A percentile compares a stretch with the other conserved stretches of the same genome.
These are phyloP conservation scores for Globodera rostochiensis DNA, from an alignment of 1,140 invertebrate species.

Conservation along the genomic window DNA sequence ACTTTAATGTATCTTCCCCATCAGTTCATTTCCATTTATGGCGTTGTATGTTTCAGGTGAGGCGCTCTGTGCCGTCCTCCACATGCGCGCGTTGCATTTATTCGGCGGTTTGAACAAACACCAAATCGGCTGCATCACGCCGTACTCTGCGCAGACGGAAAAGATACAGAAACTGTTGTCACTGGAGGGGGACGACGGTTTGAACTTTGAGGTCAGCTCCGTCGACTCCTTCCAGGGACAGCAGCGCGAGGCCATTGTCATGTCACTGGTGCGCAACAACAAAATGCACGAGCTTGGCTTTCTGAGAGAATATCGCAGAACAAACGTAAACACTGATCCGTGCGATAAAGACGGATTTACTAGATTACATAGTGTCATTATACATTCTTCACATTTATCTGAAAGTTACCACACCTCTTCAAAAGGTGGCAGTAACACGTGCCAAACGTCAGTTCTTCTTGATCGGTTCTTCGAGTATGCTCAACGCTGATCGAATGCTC, in stretches of 20 bases:
- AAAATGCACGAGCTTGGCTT: slow-evolving; percentile 35
- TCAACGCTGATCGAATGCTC: neutral
- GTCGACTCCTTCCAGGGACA: slow-evolving; percentile 58
- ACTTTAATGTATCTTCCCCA: neutral
- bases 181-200: slow-evolving; percentile 5
- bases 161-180: slow-evolving; percentile 20
- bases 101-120: slow-evolving; percentile 13
- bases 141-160: slow-evolving; percentile 31
- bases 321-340: slow-evolving; percentile 35
- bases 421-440: slow-evolving; percentile 44
- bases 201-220: slow-evolving; percentile 41
- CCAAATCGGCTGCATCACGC: slow-evolving; percentile 42
- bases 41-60: slow-evolving; percentile 28
- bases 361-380: too few species aligned
- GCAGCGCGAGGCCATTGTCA: slow-evolving; percentile 53
- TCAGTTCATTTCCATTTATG: neutral
- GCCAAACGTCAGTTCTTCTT: slow-evolving; percentile 52
- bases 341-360: too few species aligned
- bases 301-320: slow-evolving; percentile 39
- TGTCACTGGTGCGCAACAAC: slow-evolving; percentile 57
- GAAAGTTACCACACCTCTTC: neutral
- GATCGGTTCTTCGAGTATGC: slow-evolving; percentile 1
- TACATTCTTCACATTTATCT: too few species aligned
- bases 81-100: slow-evolving; percentile 17
- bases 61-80: slow-evolving; percentile 26